These are phyloP conservation scores for Suncus etruscus DNA, from an alignment of 2,113 vertebrate species.

Conservation along the genomic window DNA sequence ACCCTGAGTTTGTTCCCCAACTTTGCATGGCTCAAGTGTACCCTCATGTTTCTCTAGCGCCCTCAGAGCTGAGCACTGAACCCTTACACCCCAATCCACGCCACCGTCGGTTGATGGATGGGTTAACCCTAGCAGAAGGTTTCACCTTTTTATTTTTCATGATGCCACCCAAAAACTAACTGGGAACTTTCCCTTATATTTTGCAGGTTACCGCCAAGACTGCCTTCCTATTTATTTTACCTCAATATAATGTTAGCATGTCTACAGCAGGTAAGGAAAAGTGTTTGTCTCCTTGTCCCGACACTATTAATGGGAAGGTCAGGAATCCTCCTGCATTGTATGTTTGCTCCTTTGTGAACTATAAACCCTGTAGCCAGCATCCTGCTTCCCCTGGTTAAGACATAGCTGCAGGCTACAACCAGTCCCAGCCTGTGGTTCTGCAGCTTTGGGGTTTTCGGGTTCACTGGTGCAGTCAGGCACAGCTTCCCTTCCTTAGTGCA, in stretches of 20 bases:
- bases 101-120: no score
- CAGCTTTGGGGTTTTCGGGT: not conserved
- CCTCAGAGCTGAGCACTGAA: no score
- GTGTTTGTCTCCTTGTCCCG: not conserved
- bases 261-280: conserved; percentile 91
- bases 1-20: no score
- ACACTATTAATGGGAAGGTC: not conserved
- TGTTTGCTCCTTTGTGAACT: not conserved
- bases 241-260: conserved; percentile 96
- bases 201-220: conserved; percentile 97
- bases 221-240: conserved; percentile 98
- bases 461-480: not conserved
- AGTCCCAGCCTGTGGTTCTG: not conserved
- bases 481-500: not conserved
- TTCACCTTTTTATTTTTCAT: conserved; percentile 1
- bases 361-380: not conserved
- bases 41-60: no score
- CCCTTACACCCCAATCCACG: no score
- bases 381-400: not conserved
- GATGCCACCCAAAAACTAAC: conserved; percentile 56
- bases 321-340: not conserved
- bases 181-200: conserved; percentile 71
- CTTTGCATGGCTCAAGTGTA: not conserved
- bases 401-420: not conserved
- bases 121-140: not conserved